Evolutionary conservation across 2,113 vertebrate genomes (phyloP).

Genomic region (Saguinus midas): DNA sequence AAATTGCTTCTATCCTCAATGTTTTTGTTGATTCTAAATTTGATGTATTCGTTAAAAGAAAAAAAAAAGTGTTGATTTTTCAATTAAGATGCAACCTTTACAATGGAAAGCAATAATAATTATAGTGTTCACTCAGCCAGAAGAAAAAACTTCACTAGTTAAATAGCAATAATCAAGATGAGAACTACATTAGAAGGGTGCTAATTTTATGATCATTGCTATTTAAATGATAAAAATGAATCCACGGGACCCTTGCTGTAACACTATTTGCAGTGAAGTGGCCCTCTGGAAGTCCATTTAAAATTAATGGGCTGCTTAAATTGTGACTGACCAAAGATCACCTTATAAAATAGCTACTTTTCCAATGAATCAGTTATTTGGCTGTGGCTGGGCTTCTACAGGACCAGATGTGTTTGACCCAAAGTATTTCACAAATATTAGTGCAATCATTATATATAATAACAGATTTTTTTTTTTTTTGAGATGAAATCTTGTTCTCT

Average conservation of each 20-base stretch:
- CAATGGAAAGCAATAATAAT: conserved; percentile 71
- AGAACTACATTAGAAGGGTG: conserved; percentile 60
- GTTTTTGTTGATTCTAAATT: conserved; percentile 70
- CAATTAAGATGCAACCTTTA: conserved; percentile 75
- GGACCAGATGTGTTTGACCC: not conserved
- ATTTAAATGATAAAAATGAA: conserved; percentile 71
- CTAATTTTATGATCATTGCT: conserved; percentile 72
- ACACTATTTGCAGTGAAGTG: not conserved
- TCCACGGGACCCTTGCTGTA: not conserved
- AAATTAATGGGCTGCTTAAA: conserved; percentile 29
- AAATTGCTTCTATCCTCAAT: conserved; percentile 49
- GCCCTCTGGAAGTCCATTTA: not conserved
- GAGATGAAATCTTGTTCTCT: too few species aligned
- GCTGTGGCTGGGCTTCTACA: not conserved
- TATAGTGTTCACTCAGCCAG: conserved; percentile 68
- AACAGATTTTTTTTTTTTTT: too few species aligned
- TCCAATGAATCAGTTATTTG: not conserved
- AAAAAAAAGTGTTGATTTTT: conserved; percentile 72
- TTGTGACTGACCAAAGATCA: conserved; percentile 24
- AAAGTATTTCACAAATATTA: not conserved
- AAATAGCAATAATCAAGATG: conserved; percentile 73
- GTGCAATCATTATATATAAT: not conserved
- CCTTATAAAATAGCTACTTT: not conserved
- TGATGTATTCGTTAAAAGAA: conserved; percentile 61
- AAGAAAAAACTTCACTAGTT: conserved; percentile 58